These are phyloP conservation scores for Intellagama lesueurii DNA, from an alignment of 2,797 vertebrate genomes.

Conservation along the genomic window DNA sequence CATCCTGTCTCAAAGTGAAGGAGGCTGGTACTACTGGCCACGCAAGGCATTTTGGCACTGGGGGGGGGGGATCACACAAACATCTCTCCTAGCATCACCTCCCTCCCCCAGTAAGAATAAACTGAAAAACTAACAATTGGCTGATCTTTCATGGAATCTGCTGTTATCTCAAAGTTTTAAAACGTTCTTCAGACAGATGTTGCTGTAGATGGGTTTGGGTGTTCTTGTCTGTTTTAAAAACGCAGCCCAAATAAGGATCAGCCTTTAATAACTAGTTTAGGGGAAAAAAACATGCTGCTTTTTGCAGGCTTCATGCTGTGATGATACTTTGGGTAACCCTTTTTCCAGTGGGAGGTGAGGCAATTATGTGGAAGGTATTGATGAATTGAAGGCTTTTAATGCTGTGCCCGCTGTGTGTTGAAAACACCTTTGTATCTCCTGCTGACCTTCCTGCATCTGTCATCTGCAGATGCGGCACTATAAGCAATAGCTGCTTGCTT, in stretches of 20 bases:
- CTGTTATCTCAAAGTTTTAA: neutral
- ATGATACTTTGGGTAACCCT: constrained; percentile 49
- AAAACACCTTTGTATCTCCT: constrained; percentile 47
- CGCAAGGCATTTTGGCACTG: too few species aligned
- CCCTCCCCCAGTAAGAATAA: neutral
- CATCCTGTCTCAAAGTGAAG: too few species aligned
- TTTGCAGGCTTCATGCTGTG: neutral
- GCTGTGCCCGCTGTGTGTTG: constrained; percentile 12
- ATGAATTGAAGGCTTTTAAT: constrained; percentile 37
- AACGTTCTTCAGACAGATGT: neutral
- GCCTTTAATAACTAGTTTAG: constrained; percentile 47
- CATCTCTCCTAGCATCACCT: neutral
- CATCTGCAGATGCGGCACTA: neutral
- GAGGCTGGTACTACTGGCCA: too few species aligned
- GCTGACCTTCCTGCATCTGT: constrained; percentile 21
- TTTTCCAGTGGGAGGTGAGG: constrained; percentile 54
- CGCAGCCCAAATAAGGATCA: constrained; percentile 12
- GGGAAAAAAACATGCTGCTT: neutral
- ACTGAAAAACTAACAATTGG: too few species aligned
- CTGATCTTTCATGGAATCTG: too few species aligned
- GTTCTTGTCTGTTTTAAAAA: neutral
- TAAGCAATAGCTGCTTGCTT: neutral
- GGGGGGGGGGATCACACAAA: too few species aligned
- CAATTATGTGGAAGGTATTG: constrained; percentile 49
- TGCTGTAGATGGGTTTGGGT: neutral